Conservation (phyloP, 2,888 invertebrate species). For the Phengaris alcon region DNA sequence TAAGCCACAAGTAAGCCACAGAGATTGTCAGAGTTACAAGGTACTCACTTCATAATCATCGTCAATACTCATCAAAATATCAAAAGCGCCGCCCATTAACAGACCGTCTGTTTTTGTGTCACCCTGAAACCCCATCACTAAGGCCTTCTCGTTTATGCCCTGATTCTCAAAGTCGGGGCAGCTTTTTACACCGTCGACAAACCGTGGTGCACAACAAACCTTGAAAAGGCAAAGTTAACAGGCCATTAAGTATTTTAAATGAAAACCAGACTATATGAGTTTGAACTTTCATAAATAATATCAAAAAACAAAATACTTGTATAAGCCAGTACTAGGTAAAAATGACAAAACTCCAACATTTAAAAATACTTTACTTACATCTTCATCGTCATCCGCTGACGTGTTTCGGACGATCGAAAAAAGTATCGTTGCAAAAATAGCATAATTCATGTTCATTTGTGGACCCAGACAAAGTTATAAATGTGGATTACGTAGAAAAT, state of each 20-base stretch:
- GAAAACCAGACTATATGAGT: too few species aligned
- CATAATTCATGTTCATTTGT: constrained; percentile 26
- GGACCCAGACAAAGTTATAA: constrained; percentile 9
- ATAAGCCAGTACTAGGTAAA: too few species aligned
- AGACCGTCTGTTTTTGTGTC: neutral
- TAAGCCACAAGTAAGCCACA: too few species aligned
- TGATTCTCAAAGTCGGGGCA: constrained; percentile 3
- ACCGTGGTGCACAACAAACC: constrained; percentile 17
- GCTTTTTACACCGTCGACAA: neutral
- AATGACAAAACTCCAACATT: neutral
- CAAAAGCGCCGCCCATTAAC: neutral
- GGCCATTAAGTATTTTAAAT: too few species aligned
- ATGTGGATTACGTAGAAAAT: neutral
- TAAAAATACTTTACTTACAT: neutral
- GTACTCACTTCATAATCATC: constrained; percentile 35
- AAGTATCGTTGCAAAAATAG: constrained; percentile 9
- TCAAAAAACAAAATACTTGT: too few species aligned
- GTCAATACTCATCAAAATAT: constrained; percentile 13
- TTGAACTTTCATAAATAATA: too few species aligned
- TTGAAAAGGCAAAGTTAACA: neutral
- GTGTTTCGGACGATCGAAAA: neutral
- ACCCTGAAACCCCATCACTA: constrained; percentile 1
- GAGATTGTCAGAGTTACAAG: too few species aligned
- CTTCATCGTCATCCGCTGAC: neutral
- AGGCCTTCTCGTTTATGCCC: neutral